Evolutionary conservation across 1,140 invertebrate genomes (phyloP).

Genomic region (Drosophila tristis): DNA sequence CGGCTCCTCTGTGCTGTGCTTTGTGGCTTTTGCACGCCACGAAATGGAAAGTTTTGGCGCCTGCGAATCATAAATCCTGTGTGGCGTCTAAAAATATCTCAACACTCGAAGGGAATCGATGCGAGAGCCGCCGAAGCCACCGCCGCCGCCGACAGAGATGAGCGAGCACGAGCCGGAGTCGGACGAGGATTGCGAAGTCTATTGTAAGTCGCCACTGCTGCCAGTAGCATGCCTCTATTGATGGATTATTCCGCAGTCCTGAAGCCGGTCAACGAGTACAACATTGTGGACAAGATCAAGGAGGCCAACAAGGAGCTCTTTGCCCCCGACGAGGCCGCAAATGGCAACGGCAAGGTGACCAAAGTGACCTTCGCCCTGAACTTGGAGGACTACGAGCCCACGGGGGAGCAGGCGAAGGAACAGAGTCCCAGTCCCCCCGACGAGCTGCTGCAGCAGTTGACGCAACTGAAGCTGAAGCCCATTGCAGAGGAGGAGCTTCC

Average conservation of each 20-base stretch:
- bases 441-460: constrained; percentile 87
- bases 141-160: constrained; percentile 68
- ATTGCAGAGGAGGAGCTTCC: constrained; percentile 55
- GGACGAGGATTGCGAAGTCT: constrained; percentile 95
- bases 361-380: constrained; percentile 79
- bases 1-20: constrained; percentile 12
- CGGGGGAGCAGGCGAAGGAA: constrained; percentile 11
- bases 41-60: constrained; percentile 73
- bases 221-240: constrained; percentile 57
- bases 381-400: constrained; percentile 77
- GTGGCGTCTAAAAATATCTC: constrained; percentile 63
- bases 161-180: constrained; percentile 96
- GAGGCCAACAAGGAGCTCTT: constrained; percentile 83
- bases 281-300: constrained; percentile 83
- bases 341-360: constrained; percentile 29
- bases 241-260: constrained; percentile 75
- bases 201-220: constrained; percentile 63
- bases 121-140: constrained; percentile 24
- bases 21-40: constrained; percentile 35
- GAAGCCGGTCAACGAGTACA: constrained; percentile 83
- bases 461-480: constrained; percentile 84
- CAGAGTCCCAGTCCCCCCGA: constrained; percentile 53
- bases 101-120: constrained; percentile 42
- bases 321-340: constrained; percentile 23
- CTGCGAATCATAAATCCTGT: constrained; percentile 55